Evolutionary conservation across 2,888 invertebrate genomes (phyloP).

Genomic region (Cephus pygmeus): DNA sequence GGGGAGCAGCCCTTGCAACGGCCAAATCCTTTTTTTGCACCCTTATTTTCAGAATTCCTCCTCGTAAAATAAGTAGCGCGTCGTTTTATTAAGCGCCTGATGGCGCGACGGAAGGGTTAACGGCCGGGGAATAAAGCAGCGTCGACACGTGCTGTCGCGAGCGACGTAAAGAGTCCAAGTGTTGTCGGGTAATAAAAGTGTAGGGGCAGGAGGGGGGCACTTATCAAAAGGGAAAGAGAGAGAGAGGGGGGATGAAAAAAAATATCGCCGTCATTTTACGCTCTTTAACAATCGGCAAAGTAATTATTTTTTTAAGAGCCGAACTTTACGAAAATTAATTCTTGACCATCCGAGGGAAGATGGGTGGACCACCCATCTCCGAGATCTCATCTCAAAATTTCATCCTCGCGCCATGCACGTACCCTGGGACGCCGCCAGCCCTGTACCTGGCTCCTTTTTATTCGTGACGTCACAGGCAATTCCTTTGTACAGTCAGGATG

Average conservation of each 20-base stretch:
- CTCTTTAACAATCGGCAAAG: not conserved
- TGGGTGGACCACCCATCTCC: not conserved
- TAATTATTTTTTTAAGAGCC: not conserved
- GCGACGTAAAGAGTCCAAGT: not conserved
- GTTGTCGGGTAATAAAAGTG: not conserved
- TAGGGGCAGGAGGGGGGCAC: not conserved
- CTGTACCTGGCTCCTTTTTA: no score
- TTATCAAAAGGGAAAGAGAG: not conserved
- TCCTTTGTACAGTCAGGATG: not conserved
- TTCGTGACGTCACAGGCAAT: not conserved
- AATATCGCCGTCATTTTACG: not conserved
- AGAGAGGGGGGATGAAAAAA: constrained; percentile 6
- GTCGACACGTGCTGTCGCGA: not conserved
- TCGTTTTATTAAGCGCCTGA: constrained; percentile 36
- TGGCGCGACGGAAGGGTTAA: constrained; percentile 7
- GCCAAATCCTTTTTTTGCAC: constrained; percentile 18
- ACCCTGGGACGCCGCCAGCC: no score
- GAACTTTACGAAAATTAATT: not conserved
- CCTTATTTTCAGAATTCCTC: constrained; percentile 23
- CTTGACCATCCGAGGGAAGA: not conserved
- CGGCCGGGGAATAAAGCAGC: constrained; percentile 20
- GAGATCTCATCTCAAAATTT: not conserved
- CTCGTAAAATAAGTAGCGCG: constrained; percentile 28
- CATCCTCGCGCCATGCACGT: no score
- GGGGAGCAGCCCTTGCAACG: no score